phyloP scores from a whole-genome alignment of 1,140 invertebrate genomes.

The Akabosia matsudoensis region DNA sequence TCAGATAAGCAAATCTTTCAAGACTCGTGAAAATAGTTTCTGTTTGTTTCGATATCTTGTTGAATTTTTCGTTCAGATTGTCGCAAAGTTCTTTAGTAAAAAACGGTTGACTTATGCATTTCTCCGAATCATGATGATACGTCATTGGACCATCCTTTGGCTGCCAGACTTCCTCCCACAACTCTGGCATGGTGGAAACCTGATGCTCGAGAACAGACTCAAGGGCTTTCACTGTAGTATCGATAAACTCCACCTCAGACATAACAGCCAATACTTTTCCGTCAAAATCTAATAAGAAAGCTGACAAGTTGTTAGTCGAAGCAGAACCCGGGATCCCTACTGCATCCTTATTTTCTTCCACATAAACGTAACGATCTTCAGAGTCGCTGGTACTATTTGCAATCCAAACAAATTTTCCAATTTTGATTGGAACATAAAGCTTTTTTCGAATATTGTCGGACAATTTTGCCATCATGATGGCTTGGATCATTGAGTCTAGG shows the following conservation, averaged over 20 bases:
- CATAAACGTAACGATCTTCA: not conserved
- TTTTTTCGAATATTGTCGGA: not conserved
- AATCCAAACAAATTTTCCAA: slow-evolving; percentile 8
- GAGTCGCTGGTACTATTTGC: not conserved
- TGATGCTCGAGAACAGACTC: slow-evolving; percentile 4
- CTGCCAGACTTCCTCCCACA: slow-evolving; percentile 26
- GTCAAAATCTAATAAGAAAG: not conserved
- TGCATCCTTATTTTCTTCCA: not conserved
- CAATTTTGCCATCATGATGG: not conserved
- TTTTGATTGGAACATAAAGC: slow-evolving; percentile 16
- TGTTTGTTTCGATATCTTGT: not conserved
- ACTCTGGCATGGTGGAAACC: not conserved
- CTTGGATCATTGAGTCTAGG: slow-evolving; percentile 15
- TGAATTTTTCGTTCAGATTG: not conserved
- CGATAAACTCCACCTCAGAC: slow-evolving; percentile 21
- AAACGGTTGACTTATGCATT: not conserved
- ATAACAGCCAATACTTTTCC: not conserved
- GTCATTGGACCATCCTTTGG: not conserved
- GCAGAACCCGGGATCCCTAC: slow-evolving; percentile 11
- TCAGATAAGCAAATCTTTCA: not conserved
- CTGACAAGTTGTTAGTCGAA: not conserved
- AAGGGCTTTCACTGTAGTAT: slow-evolving; percentile 24
- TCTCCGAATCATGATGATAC: not conserved
- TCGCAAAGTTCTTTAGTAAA: not conserved
- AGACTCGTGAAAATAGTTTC: not conserved